A percentile compares a stretch with the other conserved stretches of the same genome.
phyloP scores from a whole-genome alignment of 2,113 vertebrate genomes.

The Vidua chalybeata region DNA sequence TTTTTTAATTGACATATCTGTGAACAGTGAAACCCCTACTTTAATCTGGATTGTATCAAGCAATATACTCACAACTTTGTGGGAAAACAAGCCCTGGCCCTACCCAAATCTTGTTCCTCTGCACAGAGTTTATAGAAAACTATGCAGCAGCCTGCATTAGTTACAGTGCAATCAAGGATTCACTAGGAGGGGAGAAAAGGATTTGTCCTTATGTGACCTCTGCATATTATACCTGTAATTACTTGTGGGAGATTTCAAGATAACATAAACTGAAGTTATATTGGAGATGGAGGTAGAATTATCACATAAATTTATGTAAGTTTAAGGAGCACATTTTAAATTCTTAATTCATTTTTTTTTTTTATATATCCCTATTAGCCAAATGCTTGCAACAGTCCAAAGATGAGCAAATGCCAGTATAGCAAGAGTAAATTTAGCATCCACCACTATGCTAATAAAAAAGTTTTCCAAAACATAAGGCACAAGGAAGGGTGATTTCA shows the following conservation, averaged over 20 bases:
- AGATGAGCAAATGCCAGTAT: background rate
- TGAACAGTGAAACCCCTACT: background rate
- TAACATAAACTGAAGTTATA: background rate
- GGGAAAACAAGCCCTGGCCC: background rate
- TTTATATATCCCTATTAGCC: background rate
- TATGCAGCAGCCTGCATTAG: constrained; percentile 10
- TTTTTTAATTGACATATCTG: background rate
- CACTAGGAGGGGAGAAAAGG: background rate
- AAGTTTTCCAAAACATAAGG: background rate
- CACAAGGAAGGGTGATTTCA: background rate
- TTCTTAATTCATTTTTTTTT: background rate
- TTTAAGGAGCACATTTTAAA: background rate
- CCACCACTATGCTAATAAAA: background rate
- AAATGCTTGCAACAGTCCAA: background rate
- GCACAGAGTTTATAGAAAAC: background rate
- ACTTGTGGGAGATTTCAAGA: background rate
- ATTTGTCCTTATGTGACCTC: constrained; percentile 50
- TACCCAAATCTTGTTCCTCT: background rate
- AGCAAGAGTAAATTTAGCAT: background rate
- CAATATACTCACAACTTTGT: background rate
- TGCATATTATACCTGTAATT: constrained; percentile 11
- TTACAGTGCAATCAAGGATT: constrained; percentile 31
- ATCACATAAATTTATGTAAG: background rate
- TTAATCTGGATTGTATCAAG: constrained; percentile 10
- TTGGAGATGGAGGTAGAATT: background rate